phyloP scores from a whole-genome alignment of 2,113 vertebrate genomes.

The Struthio camelus region DNA sequence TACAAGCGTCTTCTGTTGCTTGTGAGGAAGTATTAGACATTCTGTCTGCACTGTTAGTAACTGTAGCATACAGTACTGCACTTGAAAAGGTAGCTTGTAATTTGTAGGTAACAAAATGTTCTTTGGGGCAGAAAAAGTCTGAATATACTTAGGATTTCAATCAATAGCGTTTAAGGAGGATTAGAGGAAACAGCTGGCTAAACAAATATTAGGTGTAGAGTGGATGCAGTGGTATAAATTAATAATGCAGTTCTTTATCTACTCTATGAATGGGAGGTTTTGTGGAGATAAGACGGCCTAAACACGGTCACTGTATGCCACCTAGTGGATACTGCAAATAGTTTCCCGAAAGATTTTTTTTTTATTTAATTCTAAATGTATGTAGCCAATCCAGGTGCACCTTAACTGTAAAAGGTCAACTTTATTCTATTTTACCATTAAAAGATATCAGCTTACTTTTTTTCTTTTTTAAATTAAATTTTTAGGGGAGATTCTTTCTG shows the following conservation, averaged over 20 bases:
- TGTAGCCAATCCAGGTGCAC: neutral
- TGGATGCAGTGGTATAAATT: conserved; percentile 80
- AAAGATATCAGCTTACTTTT: neutral
- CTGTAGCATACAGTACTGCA: conserved; percentile 47
- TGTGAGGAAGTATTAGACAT: conserved; percentile 73
- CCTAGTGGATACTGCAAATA: conserved; percentile 67
- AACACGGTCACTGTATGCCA: conserved; percentile 70
- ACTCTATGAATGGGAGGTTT: conserved; percentile 75
- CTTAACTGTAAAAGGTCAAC: neutral
- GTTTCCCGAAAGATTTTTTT: neutral
- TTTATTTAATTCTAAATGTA: neutral
- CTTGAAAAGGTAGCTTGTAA: conserved; percentile 78
- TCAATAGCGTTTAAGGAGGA: conserved; percentile 78
- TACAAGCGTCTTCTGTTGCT: conserved; percentile 64
- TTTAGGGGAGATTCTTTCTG: neutral
- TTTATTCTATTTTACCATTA: neutral
- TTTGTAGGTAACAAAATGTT: conserved; percentile 75
- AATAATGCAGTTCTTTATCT: conserved; percentile 86
- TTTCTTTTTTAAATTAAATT: neutral
- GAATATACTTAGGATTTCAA: conserved; percentile 75
- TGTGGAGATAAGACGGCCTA: conserved; percentile 58
- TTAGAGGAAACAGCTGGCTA: conserved; percentile 86
- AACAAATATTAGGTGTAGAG: conserved; percentile 83
- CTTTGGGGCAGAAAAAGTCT: conserved; percentile 58
- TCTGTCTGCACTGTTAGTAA: conserved; percentile 66